phyloP scores from a whole-genome alignment of 2,113 vertebrate genomes.

The Sarotherodon lohbergeri region DNA sequence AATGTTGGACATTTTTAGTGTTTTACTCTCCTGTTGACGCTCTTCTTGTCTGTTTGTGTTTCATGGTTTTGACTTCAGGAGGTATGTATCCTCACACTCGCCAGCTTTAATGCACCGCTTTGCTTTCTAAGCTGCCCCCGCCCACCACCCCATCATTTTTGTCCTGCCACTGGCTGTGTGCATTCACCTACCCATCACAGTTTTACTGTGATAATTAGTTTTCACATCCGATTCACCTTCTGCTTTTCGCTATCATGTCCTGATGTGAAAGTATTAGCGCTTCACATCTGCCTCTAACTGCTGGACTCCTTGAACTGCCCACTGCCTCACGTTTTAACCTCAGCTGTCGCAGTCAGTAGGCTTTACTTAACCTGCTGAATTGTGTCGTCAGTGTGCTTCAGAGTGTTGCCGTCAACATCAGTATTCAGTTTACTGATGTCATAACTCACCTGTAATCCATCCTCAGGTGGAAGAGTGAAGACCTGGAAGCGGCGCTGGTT shows the following conservation, averaged over 20 bases:
- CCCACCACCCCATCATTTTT: neutral
- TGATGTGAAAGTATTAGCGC: neutral
- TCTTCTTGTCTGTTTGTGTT: slow-evolving; percentile 80
- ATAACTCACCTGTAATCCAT: slow-evolving; percentile 58
- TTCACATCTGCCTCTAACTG: slow-evolving; percentile 27
- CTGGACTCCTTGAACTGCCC: neutral
- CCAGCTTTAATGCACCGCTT: slow-evolving; percentile 58
- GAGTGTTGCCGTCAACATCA: neutral
- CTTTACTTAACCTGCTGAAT: slow-evolving; percentile 1
- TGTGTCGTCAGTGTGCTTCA: neutral
- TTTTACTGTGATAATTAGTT: neutral
- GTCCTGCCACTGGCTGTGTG: neutral
- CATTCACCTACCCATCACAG: neutral
- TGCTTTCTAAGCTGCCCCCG: slow-evolving; percentile 64
- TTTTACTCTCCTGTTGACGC: slow-evolving; percentile 57
- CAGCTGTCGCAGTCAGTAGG: neutral
- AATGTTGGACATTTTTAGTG: neutral
- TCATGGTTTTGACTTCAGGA: slow-evolving; percentile 91
- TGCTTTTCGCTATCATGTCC: slow-evolving; percentile 10
- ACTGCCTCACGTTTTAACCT: slow-evolving; percentile 15
- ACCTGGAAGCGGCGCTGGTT: slow-evolving; percentile 98
- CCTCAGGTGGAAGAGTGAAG: slow-evolving; percentile 91
- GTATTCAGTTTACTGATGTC: neutral
- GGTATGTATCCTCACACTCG: slow-evolving; percentile 79
- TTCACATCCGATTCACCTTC: neutral